Base-by-base conservation (phyloP, 2,113 vertebrate genomes). In the Cyprinus carpio region DNA sequence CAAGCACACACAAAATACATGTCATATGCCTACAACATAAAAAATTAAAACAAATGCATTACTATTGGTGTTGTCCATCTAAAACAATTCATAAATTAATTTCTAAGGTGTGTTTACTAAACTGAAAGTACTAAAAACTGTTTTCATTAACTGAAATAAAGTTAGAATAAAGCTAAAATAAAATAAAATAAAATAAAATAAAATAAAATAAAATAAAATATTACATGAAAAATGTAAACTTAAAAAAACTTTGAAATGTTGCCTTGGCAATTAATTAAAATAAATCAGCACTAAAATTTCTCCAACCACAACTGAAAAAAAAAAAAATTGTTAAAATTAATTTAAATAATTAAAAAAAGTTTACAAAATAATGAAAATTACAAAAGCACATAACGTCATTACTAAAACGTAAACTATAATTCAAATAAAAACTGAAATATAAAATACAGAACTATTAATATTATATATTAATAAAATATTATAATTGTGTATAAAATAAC, bases 1-100 rank as follows among this genome's bases (percentile, higher is more conserved):
- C 76, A 71, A 18, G 69, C 29, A 29, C 31, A 90, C 11, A 79
- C 9, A 60, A 34, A 29, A 56, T 29, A 54, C 9, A 31, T 20
- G 7, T 51, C 15, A 49, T 46, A 75, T 25, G 40, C 10, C 2
- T 15, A 16, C 10, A 75, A 75, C n/a, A 20, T 76, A 20, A 75
- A 46, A 25, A 7, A 58, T 23, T 0, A 0, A 37, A 37, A 20
- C 11, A 3, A 72, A 46, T 40, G 71, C 20, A 25, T 46, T 25
- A 15, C 23, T 46, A 25, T 25, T 74, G 71, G 23, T 46, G 20
- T 49, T 4, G 12, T 15, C n/a, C n/a, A 25, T 12, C 2, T 25
- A 74, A 74, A 74, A 46, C 11, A 4, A 10, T 25, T 25, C 16
- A 13, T 15, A 46, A 74, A 25, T 25, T 12, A 15, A n/a, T 74